A percentile compares a stretch with the other conserved stretches of the same genome.
Conservation (phyloP, 2,113 vertebrate genomes). For the Suricata suricatta region DNA sequence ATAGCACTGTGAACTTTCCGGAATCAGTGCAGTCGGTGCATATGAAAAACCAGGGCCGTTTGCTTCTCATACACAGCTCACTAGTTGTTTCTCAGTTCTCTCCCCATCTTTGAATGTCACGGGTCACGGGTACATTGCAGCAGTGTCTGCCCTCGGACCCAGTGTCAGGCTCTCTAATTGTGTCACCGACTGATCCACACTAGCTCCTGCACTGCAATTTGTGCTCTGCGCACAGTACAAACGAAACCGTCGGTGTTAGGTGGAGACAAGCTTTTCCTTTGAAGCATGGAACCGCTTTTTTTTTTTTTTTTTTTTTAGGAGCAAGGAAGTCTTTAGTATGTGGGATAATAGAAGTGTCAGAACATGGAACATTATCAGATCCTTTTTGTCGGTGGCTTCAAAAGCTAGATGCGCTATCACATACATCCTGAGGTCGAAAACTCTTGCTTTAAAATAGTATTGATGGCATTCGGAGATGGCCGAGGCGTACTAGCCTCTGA, state of each 20-base stretch:
- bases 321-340: conserved; percentile 69
- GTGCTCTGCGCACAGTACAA: conserved; percentile 14
- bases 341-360: conserved; percentile 72
- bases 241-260: conserved; percentile 16
- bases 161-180: conserved; percentile 26
- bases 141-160: not conserved
- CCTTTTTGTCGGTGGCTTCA: conserved; percentile 72
- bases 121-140: conserved; percentile 21
- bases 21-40: not conserved
- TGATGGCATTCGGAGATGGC: not conserved
- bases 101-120: not conserved
- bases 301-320: not conserved
- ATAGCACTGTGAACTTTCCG: not conserved
- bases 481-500: conserved; percentile 9
- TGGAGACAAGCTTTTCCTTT: conserved; percentile 54
- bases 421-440: conserved; percentile 43
- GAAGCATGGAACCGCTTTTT: conserved; percentile 41
- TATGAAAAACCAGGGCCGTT: not conserved
- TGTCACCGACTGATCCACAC: not conserved
- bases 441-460: conserved; percentile 64
- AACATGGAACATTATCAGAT: conserved; percentile 64
- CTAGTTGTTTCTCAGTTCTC: not conserved
- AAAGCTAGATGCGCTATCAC: conserved; percentile 36
- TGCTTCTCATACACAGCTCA: not conserved
- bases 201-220: not conserved